phyloP scores from a whole-genome alignment of 2,888 invertebrate genomes.

The Cerceris rybyensis region DNA sequence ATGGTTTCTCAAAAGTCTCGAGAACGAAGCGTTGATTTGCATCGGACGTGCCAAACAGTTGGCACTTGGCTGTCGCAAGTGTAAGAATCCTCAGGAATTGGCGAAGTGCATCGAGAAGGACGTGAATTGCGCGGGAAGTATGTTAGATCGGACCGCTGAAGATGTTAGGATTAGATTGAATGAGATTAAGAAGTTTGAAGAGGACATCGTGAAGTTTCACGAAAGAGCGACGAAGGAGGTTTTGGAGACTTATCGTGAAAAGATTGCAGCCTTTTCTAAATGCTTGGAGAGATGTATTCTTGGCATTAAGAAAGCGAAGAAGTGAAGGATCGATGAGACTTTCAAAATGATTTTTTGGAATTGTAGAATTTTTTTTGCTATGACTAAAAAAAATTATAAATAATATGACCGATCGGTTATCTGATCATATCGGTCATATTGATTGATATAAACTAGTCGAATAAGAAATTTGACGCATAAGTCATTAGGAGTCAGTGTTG shows the following conservation, averaged over 20 bases:
- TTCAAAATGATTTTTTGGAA: not conserved
- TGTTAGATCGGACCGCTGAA: slow-evolving; percentile 44
- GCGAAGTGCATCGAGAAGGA: slow-evolving; percentile 52
- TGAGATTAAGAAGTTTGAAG: slow-evolving; percentile 22
- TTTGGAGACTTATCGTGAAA: not conserved
- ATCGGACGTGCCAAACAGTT: slow-evolving; percentile 39
- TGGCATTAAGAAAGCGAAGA: slow-evolving; percentile 7
- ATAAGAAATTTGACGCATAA: too few relatives aligned
- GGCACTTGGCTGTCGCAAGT: slow-evolving; percentile 48
- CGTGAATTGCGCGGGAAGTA: slow-evolving; percentile 36
- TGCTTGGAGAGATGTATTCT: slow-evolving; percentile 56
- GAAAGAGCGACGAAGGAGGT: slow-evolving; percentile 6
- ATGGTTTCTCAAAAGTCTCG: slow-evolving; percentile 34
- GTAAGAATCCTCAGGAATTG: slow-evolving; percentile 39
- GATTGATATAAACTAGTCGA: too few relatives aligned
- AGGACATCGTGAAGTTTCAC: slow-evolving; percentile 43
- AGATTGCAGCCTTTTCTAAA: slow-evolving; percentile 28
- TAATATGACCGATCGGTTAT: too few relatives aligned
- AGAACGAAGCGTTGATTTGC: slow-evolving; percentile 23
- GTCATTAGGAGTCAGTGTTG: too few relatives aligned
- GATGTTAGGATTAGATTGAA: not conserved
- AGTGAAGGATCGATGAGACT: not conserved
- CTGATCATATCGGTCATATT: too few relatives aligned
- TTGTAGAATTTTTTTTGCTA: too few relatives aligned
- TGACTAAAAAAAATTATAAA: too few relatives aligned